phyloP scores from a whole-genome alignment of 2,113 vertebrate species.

The Gavia stellata region DNA sequence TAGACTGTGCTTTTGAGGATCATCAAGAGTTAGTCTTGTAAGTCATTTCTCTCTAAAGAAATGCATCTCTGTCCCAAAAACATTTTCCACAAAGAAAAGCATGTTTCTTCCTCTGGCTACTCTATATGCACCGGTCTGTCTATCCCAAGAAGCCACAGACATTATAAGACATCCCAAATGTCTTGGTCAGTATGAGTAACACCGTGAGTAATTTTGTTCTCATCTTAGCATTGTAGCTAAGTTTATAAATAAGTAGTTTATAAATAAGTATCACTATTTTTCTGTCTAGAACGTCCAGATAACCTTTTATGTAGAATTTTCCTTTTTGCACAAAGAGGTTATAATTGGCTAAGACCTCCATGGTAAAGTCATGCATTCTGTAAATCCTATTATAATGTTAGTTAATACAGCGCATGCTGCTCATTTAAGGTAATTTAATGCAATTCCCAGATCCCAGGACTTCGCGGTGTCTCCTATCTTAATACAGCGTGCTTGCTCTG shows the following conservation, averaged over 20 bases:
- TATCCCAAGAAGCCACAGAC: not conserved
- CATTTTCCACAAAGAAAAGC: not conserved
- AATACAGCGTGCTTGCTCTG: not conserved
- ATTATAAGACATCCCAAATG: not conserved
- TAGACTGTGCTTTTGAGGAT: not conserved
- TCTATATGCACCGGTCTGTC: accelerated
- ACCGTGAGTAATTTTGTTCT: not conserved
- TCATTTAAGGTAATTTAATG: constrained; percentile 10
- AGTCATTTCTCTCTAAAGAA: not conserved
- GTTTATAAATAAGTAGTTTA: not conserved
- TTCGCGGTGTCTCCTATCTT: not conserved
- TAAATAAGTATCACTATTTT: not conserved
- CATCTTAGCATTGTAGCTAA: not conserved
- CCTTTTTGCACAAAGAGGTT: not conserved
- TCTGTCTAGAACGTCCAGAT: not conserved
- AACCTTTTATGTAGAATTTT: not conserved
- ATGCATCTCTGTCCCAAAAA: not conserved
- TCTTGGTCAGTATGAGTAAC: not conserved
- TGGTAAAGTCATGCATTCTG: not conserved
- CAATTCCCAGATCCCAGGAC: not conserved
- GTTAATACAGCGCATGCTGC: not conserved
- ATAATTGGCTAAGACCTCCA: not conserved
- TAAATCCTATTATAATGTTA: not conserved
- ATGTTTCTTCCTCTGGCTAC: not conserved
- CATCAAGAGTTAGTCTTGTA: not conserved